A percentile compares a stretch with the other conserved stretches of the same genome.
Conservation (phyloP, 2,888 invertebrate species). For the Papilio protenor region DNA sequence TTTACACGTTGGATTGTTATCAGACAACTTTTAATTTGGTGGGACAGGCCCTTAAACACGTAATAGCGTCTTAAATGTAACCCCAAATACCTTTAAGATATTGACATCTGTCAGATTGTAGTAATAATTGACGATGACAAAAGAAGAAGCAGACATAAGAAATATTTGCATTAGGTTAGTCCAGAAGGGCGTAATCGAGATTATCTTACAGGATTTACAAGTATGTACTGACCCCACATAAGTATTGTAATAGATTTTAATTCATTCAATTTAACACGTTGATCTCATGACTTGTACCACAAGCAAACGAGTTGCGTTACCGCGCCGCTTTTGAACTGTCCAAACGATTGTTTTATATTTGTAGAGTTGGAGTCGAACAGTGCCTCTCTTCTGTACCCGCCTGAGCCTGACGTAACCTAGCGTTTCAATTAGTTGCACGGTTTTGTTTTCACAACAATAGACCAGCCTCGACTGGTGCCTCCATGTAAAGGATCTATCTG, state of each 20-base stretch:
- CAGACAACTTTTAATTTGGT: too few species aligned
- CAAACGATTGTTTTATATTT: slow-evolving; percentile 84
- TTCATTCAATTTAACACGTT: neutral
- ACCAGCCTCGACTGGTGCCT: slow-evolving; percentile 22
- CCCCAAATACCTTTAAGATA: too few species aligned
- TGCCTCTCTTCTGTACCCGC: slow-evolving; percentile 68
- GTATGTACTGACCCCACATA: neutral
- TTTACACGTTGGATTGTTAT: too few species aligned
- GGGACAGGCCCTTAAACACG: too few species aligned
- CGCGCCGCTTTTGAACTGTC: slow-evolving; percentile 78
- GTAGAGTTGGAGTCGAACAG: slow-evolving; percentile 70
- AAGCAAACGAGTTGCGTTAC: slow-evolving; percentile 65
- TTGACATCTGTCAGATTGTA: too few species aligned
- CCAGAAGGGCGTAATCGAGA: neutral
- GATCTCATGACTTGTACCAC: slow-evolving; percentile 52
- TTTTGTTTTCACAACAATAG: slow-evolving; percentile 72
- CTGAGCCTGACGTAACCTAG: slow-evolving; percentile 77
- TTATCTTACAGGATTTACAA: neutral
- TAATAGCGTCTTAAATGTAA: too few species aligned
- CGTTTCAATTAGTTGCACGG: slow-evolving; percentile 78
- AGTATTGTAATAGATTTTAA: neutral
- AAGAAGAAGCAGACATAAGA: too few species aligned
- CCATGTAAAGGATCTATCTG: slow-evolving; percentile 21
- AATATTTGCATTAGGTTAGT: too few species aligned
- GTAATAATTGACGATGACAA: too few species aligned